A percentile compares a stretch with the other conserved stretches of the same genome.
These are phyloP conservation scores for Allolobophora icterica DNA, from an alignment of 2,888 invertebrate species.

Conservation along the genomic window DNA sequence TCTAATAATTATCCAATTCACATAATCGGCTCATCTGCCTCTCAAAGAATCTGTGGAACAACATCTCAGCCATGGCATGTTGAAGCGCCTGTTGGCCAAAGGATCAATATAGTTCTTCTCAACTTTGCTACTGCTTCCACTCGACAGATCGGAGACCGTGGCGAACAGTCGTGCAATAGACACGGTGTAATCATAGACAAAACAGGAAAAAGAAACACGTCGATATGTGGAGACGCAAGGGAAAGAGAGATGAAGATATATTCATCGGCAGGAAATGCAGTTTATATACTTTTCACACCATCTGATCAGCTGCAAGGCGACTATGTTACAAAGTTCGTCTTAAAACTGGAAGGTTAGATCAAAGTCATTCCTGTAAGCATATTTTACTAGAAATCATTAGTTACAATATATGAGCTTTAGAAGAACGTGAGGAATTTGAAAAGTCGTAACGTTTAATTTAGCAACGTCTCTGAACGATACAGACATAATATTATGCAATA, in stretches of 20 bases:
- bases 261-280: not conserved
- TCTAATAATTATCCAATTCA: not conserved
- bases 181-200: not conserved
- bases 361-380: too few relatives aligned
- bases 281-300: not conserved
- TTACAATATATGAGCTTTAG: too few relatives aligned
- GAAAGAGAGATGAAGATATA: not conserved
- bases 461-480: too few relatives aligned
- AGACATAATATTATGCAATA: too few relatives aligned
- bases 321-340: not conserved
- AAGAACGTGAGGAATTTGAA: too few relatives aligned
- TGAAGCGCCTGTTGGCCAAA: slow-evolving; percentile 31
- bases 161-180: not conserved
- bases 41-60: slow-evolving; percentile 28
- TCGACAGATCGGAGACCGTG: not conserved
- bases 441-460: too few relatives aligned
- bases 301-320: not conserved
- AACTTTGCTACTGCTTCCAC: not conserved
- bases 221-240: not conserved
- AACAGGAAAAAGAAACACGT: not conserved
- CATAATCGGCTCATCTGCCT: not conserved
- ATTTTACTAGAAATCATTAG: too few relatives aligned
- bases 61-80: slow-evolving; percentile 28
- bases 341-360: not conserved
- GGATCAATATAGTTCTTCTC: slow-evolving; percentile 3